Evolutionary conservation across 2,888 invertebrate species (phyloP), one percentile per base, ranked within the genome.

Genomic region (Nomada ruficornis): DNA sequence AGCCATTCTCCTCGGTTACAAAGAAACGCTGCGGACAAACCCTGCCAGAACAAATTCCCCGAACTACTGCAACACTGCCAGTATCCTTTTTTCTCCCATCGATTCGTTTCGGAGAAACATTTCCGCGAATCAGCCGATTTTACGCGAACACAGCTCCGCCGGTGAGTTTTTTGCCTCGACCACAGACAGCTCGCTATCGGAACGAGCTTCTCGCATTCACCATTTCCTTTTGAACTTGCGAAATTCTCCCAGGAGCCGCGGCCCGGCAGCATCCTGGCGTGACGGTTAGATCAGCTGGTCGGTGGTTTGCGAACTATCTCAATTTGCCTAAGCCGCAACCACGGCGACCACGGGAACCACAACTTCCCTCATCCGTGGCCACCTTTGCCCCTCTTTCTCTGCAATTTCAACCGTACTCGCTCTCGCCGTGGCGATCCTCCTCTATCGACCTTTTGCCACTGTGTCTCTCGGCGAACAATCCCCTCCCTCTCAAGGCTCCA

Each of bases 231-330:
- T 50, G 77, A 79, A 62, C 70, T 54, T 11, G 77, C 74, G 63
- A 80, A 82, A 77, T 84, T 68, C 77, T 81, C 73, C 47, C 70
- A 82, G 76, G 60, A 84, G 77, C 68, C 60, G 62, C 52, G 23
- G 75, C 83, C 80, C 80, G 74, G 77, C 81, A 83, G 86, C 85
- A 88, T 83, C 83, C 87, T 86, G 87, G 83, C 88, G 83, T 88
- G 88, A 87, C 83, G 88, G 90, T 89, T 89, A 88, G 91, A 91
- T 91, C 91, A 92, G 91, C 90, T 89, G 90, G 89, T 86, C 89
- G 83, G 91, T 86, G 92, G 93, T 93, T 93, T 91, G 90, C 93
- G 93, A 93, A 93, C 93, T 93, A 93, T 93, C 88, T 88, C 88
- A 88, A 88, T 88, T 88, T 88, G 88, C 88, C 86, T 88, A 88